Evolutionary conservation across 2,797 vertebrate species (phyloP).

Genomic region (Muraenolepis orangiensis): DNA sequence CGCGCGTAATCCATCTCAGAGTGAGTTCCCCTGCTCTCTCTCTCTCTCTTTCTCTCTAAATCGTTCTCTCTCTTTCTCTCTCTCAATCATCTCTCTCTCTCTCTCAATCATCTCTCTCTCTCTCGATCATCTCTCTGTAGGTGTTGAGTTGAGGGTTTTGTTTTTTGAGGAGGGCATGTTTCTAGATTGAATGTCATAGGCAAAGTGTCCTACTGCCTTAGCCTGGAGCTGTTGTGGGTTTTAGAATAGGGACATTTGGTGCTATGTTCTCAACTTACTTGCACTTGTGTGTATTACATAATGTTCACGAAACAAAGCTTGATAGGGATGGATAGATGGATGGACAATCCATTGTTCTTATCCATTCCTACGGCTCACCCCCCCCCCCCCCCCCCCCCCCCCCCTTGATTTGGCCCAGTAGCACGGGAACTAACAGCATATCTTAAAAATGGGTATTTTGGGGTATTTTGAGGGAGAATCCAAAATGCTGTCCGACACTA

Average conservation of each 20-base stretch:
- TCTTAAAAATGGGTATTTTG: conserved; percentile 42
- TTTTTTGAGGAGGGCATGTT: neutral
- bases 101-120: neutral
- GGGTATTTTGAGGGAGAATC: conserved; percentile 41
- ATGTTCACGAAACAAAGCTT: neutral
- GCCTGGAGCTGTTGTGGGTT: neutral
- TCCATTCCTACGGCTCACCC: neutral
- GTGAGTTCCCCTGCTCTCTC: conserved; percentile 66
- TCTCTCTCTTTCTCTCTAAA: neutral
- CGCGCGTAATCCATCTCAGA: conserved; percentile 80
- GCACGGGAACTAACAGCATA: conserved; percentile 12
- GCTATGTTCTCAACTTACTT: neutral
- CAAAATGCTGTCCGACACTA: conserved; percentile 32
- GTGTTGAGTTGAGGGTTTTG: neutral
- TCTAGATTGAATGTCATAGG: neutral
- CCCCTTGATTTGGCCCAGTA: neutral
- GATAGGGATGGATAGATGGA: neutral
- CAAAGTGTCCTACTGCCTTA: neutral
- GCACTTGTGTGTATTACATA: no score
- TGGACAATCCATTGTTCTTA: neutral
- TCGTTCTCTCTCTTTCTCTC: neutral
- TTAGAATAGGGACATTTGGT: neutral
- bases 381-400: neutral
- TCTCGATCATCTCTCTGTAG: neutral
- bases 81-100: neutral